Evolutionary conservation across 2,113 vertebrate genomes (phyloP), one percentile per base, ranked within the genome.

Genomic region (Eurystomus gularis): DNA sequence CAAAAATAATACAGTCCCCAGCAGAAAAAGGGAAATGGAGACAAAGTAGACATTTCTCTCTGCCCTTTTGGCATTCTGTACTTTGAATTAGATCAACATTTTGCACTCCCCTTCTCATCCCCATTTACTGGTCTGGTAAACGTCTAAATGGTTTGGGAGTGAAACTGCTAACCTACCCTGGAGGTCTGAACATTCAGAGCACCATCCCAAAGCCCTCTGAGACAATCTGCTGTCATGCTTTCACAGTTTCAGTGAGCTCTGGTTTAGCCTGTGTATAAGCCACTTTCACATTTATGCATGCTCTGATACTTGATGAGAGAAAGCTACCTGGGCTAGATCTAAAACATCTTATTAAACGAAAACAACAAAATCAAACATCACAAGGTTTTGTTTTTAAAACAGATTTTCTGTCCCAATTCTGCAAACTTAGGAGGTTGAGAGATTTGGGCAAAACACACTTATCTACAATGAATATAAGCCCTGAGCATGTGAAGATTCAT

Each of bases 391-490:
- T 92, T 88, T 86, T 68, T 66, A 85, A 77, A 93, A 35, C 72
- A 82, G 83, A 75, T 80, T 87, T 93, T 94, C 81, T 77, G 71
- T 54, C 33, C 37, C 21, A 58, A 25, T 73, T 75, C 70, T 51
- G 64, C 85, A 80, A 54, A 91, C 28, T 81, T 37, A 61, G 78
- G 57, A 90, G 49, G 28, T 35, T 58, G 55, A 76, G 44, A 82
- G 29, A 70, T 73, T 44, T 75, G 76, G 48, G 82, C 70, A 95
- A 85, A 96, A 86, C 90, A 94, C 54, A 20, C 76, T 92, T 90
- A 93, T 90, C 93, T 90, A 58, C 75, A 96, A 73, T 57, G 66
- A 88, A 77, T 64, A 77, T 82, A 90, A 82, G n/a, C 57, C 49
- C 76, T 11, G 52, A 88, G 78, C 91, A 81, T 90, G 82, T 76